Conservation (phyloP, 2,113 vertebrate species). For the Chamaea fasciata region DNA sequence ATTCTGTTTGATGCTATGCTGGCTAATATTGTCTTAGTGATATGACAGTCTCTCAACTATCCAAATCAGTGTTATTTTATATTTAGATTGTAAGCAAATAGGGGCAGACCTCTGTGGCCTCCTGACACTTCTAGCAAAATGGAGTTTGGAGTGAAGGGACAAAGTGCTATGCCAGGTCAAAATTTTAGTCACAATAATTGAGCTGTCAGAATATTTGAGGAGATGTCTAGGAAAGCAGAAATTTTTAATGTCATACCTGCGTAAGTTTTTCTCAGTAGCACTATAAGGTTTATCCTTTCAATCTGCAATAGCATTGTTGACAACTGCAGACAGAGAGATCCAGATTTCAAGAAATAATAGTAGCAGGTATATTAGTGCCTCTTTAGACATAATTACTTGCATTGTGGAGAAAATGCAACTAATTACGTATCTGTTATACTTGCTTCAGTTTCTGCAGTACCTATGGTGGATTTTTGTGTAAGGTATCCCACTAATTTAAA, state of each 20-base stretch:
- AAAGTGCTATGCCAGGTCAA: not conserved
- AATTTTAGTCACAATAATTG: not conserved
- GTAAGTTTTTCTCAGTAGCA: not conserved
- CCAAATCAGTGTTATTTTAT: not conserved
- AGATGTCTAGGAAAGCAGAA: not conserved
- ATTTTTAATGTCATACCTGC: not conserved
- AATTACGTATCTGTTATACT: not conserved
- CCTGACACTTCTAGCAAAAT: not conserved
- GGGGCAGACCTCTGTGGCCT: not conserved
- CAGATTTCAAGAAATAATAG: not conserved
- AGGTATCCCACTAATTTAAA: not conserved
- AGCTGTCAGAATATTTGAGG: not conserved
- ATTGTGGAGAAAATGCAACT: not conserved
- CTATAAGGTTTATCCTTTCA: not conserved
- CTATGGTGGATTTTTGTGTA: not conserved
- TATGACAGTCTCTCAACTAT: not conserved
- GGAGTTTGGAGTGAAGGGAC: not conserved
- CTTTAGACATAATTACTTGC: not conserved
- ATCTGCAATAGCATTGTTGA: not conserved
- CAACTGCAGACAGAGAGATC: not conserved
- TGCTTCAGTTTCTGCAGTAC: not conserved
- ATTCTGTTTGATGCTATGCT: not conserved
- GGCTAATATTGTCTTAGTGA: not conserved
- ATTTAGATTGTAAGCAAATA: not conserved
- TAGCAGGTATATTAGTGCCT: not conserved